Conservation (phyloP, 2,888 invertebrate genomes). For the Lomographa bimaculata region DNA sequence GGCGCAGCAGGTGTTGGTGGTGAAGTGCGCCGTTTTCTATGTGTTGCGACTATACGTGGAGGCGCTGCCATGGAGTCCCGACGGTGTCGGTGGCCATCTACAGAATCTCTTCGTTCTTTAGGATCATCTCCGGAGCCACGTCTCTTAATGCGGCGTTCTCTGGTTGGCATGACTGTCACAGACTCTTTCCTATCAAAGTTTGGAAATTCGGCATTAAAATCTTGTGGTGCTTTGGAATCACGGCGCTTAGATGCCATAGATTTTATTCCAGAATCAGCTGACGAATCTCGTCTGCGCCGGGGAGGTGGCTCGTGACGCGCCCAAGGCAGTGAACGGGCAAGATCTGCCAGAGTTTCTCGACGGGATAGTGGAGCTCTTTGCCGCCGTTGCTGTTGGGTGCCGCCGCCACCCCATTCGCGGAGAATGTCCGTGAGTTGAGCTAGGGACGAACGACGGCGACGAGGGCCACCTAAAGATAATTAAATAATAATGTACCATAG, state of each 20-base stretch:
- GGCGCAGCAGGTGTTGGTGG: conserved; percentile 72
- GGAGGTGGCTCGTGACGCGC: conserved; percentile 85
- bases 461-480: conserved; percentile 85
- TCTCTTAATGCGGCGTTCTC: conserved; percentile 74
- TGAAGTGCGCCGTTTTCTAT: conserved; percentile 80
- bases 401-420: conserved; percentile 92
- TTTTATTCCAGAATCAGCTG: conserved; percentile 93
- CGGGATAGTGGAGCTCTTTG: conserved; percentile 89
- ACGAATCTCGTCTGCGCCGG: conserved; percentile 93
- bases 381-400: conserved; percentile 74
- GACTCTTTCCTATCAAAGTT: conserved; percentile 88
- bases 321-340: conserved; percentile 94
- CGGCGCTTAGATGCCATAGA: conserved; percentile 88
- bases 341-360: conserved; percentile 93
- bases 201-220: conserved; percentile 88
- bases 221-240: conserved; percentile 88
- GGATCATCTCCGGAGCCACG: conserved; percentile 86
- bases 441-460: conserved; percentile 92
- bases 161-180: conserved; percentile 76
- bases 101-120: conserved; percentile 85
- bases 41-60: conserved; percentile 85
- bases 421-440: conserved; percentile 95
- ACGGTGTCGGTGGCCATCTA: conserved; percentile 87
- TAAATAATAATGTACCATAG: no score
- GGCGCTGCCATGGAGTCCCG: conserved; percentile 87